Conservation (phyloP, 2,113 vertebrate genomes). For the Atherinomorus stipes region DNA sequence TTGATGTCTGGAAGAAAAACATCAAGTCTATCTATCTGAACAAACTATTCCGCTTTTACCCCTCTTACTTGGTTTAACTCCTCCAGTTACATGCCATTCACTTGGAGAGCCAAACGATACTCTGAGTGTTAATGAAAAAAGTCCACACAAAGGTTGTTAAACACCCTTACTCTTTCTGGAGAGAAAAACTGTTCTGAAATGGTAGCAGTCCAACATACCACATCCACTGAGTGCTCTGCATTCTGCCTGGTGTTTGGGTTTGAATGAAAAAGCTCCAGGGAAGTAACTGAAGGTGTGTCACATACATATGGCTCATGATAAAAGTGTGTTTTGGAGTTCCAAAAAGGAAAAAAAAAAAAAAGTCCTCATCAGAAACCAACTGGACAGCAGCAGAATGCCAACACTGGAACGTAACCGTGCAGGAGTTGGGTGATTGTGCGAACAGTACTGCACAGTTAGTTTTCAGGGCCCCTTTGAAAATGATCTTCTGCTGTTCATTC, state of each 20-base stretch:
- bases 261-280: conserved; percentile 32
- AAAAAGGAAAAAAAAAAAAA: conserved; percentile 50
- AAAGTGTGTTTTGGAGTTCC: conserved; percentile 69
- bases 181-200: background rate
- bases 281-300: conserved; percentile 65
- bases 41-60: conserved; percentile 17
- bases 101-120: background rate
- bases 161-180: background rate
- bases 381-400: conserved; percentile 44
- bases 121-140: background rate
- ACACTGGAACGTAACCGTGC: conserved; percentile 55
- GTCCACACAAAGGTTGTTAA: background rate
- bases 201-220: background rate
- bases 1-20: conserved; percentile 13
- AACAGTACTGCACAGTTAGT: conserved; percentile 67
- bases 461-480: conserved; percentile 74
- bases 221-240: conserved; percentile 2
- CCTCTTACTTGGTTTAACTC: conserved; percentile 14
- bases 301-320: conserved; percentile 44
- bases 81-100: conserved; percentile 16
- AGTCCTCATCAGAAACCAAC: conserved; percentile 62
- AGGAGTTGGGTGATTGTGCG: conserved; percentile 56
- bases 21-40: conserved; percentile 42
- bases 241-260: background rate
- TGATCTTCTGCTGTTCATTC: conserved; percentile 69